Evolutionary conservation across 2,888 invertebrate species (phyloP), one percentile per base, ranked within the genome.

Genomic region (Ephialtes manifestator): DNA sequence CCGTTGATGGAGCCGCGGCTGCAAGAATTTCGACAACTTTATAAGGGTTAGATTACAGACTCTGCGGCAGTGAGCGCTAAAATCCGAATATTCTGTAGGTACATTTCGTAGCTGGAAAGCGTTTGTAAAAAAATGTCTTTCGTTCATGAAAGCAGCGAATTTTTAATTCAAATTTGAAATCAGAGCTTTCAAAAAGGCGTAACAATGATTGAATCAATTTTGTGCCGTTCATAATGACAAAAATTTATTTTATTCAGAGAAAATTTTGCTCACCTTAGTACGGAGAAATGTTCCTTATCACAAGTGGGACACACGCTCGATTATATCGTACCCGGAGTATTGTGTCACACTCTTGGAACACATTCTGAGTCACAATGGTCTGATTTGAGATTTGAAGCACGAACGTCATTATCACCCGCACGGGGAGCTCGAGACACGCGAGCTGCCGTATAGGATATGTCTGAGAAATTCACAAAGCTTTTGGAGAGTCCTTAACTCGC

Each of bases 321-420:
- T 63, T 75, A 72, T 78, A n/a, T 18, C 35, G 39, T 67, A 48
- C 39, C 39, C 48, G 11, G 46, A 46, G 48, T 55, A 48, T 28
- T 24, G 72, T 20, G 18, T 46, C 46, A 48, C 43, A 72, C 60
- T 46, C 51, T 68, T 77, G 43, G 15, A 81, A 51, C 72, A 15
- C 58, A 75, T 48, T 79, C 70, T 58, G 18, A 63, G 53, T 75
- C 55, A 48, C 60, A 68, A 68, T 70, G 63, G 63, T 87, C 87
- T 89, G 89, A 90, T 90, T 88, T 86, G 79, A 89, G 88, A 91
- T 90, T 90, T 88, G 88, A 88, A 81, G 87, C 90, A 90, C 90
- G 90, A 90, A 90, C 88, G 89, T 89, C 88, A 90, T 91, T 90
- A 89, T 87, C 86, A 86, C 84, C 83, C 75, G 79, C 81, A 81